Base-by-base conservation (phyloP, 2,797 vertebrate species). In the Micromesistius poutassou region DNA sequence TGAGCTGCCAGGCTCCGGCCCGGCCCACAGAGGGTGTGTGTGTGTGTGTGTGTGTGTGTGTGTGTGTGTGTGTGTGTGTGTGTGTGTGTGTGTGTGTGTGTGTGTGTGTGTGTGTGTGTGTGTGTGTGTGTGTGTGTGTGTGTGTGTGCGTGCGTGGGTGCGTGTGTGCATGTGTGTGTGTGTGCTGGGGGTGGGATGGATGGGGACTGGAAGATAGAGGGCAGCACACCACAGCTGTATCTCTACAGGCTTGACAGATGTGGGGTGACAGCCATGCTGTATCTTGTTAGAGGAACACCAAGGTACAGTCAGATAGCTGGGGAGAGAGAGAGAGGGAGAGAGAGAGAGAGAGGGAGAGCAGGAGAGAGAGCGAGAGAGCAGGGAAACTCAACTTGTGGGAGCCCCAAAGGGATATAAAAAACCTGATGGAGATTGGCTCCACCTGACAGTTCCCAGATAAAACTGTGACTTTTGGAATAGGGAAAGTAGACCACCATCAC, bases 211-310 rank as follows among this genome's bases (percentile, higher is more conserved):
- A 46, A 46, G 42, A 46, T 46, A 13, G 42, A 46, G 14, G 42
- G 42, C 4, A 55, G 46, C 19, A 12, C 46, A 55, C 16, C 5
- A 22, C 55, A 62, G 55, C 46, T 55, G 46, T 55, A 55, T 12
- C 28, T 13, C 66, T 12, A 70, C 25, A 25, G 28, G 12, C 66
- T 70, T 30, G 12, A n/a, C 72, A 76, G 73, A 77, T 74, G 71
- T 30, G 35, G 9, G 25, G 71, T 77, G 81, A 82, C 77, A 82
- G 46, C 33, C 40, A 40, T 71, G 75, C 68, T 77, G 72, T 35
- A 35, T 16, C 50, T 78, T 46, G 46, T 62, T 62, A 77, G 73
- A 79, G 68, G 36, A 72, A 30, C 71, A 42, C 33, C 5, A 14
- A 35, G 30, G 70, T n/a, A 72, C 7, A 42, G 25, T 25, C 30